Conservation (phyloP, 2,888 invertebrate genomes). For the Actias luna region DNA sequence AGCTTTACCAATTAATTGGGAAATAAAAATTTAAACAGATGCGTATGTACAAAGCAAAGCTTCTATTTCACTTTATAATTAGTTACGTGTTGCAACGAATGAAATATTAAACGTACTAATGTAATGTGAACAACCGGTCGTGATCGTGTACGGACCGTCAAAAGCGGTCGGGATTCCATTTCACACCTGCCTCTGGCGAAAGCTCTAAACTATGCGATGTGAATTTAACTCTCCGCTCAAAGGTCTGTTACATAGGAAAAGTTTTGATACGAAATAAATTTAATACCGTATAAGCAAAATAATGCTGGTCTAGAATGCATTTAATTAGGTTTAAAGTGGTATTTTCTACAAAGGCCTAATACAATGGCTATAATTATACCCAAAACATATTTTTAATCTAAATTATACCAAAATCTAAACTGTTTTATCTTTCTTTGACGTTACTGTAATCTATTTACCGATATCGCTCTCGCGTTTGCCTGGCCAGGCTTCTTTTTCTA, state of each 20-base stretch:
- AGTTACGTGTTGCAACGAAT: constrained; percentile 8
- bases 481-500: too few relatives aligned
- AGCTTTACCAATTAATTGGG: neutral
- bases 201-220: neutral
- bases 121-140: constrained; percentile 6
- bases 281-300: constrained; percentile 19
- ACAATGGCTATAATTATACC: too few relatives aligned
- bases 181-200: constrained; percentile 4
- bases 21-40: constrained; percentile 7
- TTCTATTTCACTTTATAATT: constrained; percentile 7
- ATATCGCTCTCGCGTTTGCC: too few relatives aligned
- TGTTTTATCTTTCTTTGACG: too few relatives aligned
- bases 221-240: neutral
- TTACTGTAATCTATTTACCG: too few relatives aligned
- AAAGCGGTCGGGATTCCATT: neutral
- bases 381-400: neutral
- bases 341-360: too few relatives aligned
- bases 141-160: neutral
- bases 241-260: neutral
- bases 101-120: neutral
- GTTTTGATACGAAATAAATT: neutral
- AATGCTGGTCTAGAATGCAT: constrained; percentile 14
- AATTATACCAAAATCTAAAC: neutral
- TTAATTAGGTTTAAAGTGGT: neutral
- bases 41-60: neutral